These are phyloP conservation scores for Beris chalybata DNA, from an alignment of 2,888 invertebrate genomes.

Conservation along the genomic window DNA sequence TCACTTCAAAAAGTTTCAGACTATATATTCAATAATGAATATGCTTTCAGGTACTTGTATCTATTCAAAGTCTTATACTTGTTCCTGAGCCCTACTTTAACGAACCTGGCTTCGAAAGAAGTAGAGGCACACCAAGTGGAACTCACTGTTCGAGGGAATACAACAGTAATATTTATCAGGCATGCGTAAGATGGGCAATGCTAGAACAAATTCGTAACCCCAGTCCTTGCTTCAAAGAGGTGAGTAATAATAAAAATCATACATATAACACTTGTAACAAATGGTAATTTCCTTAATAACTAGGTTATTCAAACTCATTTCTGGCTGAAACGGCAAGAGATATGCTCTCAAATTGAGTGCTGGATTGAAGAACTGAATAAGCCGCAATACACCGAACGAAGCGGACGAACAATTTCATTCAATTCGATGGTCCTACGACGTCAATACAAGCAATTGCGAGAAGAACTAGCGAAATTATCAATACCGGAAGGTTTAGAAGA, in stretches of 20 bases:
- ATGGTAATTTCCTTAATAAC: slow-evolving; percentile 33
- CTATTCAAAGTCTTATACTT: slow-evolving; percentile 88
- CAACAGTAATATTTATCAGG: slow-evolving; percentile 93
- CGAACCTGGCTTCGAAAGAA: slow-evolving; percentile 91
- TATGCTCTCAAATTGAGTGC: slow-evolving; percentile 82
- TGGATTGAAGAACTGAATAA: slow-evolving; percentile 89
- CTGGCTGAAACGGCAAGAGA: slow-evolving; percentile 90
- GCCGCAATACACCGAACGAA: slow-evolving; percentile 73
- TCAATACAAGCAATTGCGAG: slow-evolving; percentile 80
- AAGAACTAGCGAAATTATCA: slow-evolving; percentile 81
- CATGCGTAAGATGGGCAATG: slow-evolving; percentile 95
- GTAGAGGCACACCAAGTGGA: slow-evolving; percentile 84
- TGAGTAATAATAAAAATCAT: slow-evolving; percentile 48
- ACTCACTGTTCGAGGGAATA: slow-evolving; percentile 90
- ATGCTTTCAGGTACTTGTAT: slow-evolving; percentile 74
- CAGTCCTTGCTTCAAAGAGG: slow-evolving; percentile 88
- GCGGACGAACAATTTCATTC: slow-evolving; percentile 74
- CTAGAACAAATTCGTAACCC: slow-evolving; percentile 89
- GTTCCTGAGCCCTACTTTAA: slow-evolving; percentile 94
- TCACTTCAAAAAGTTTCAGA: no score
- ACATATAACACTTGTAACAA: not conserved
- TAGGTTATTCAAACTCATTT: slow-evolving; percentile 91
- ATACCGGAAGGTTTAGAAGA: slow-evolving; percentile 77
- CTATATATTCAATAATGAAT: not conserved
- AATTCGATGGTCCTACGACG: slow-evolving; percentile 77